These are phyloP conservation scores for Drosophila pachea DNA, from an alignment of 1,140 invertebrate species.

Conservation along the genomic window DNA sequence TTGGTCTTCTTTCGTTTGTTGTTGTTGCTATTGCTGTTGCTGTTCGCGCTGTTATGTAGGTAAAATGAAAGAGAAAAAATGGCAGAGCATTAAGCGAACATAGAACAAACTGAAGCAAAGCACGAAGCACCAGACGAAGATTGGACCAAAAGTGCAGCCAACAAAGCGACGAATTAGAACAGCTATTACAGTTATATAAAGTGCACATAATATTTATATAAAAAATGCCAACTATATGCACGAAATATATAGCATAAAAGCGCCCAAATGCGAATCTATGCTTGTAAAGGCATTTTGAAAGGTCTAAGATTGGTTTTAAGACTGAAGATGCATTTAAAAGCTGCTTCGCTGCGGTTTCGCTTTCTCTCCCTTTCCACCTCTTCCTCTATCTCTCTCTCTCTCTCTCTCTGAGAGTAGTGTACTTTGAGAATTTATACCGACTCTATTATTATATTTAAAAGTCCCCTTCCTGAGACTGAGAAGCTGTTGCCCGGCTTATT, in stretches of 20 bases:
- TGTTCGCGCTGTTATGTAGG: conserved; percentile 48
- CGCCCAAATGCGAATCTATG: too few species aligned
- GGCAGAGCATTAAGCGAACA: conserved; percentile 51
- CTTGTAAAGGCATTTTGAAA: too few species aligned
- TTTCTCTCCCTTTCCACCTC: too few species aligned
- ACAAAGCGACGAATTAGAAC: conserved; percentile 20
- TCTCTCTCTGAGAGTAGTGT: too few species aligned
- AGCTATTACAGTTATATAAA: conserved; percentile 2
- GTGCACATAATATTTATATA: conserved; percentile 1
- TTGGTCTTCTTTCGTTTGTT: conserved; percentile 7
- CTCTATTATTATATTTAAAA: neutral
- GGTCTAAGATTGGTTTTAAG: too few species aligned
- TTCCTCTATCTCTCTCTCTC: too few species aligned
- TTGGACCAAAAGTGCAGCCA: conserved; percentile 1
- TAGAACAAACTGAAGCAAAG: conserved; percentile 17
- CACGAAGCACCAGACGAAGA: conserved; percentile 18
- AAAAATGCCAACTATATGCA: neutral
- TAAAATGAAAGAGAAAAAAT: conserved; percentile 62
- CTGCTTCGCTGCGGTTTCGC: too few species aligned
- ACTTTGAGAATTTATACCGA: too few species aligned
- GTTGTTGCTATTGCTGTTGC: conserved; percentile 18
- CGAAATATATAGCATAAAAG: neutral
- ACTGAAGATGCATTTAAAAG: too few species aligned
- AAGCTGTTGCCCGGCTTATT: neutral
- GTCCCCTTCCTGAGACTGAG: neutral